phyloP scores from a whole-genome alignment of 2,888 invertebrate genomes.

The Cryptocephalus primarius region DNA sequence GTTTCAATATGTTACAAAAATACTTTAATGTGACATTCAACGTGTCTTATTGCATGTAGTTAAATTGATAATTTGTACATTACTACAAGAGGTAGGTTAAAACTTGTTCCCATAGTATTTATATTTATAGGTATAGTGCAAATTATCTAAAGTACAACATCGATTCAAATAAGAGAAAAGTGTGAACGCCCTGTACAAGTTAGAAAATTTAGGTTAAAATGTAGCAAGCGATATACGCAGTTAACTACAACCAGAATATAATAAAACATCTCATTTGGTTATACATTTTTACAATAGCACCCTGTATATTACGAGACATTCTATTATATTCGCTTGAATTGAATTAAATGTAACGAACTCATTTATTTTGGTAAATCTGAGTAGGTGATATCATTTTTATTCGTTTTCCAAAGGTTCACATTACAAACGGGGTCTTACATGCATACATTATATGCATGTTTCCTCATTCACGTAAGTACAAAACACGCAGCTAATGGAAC shows the following conservation, averaged over 20 bases:
- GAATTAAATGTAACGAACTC: conserved; percentile 3
- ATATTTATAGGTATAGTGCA: too few relatives aligned
- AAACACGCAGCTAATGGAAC: conserved; percentile 27
- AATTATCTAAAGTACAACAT: too few relatives aligned
- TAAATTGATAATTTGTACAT: too few relatives aligned
- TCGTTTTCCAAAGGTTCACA: conserved; percentile 18
- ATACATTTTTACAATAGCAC: conserved; percentile 15
- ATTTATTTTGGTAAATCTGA: conserved; percentile 8
- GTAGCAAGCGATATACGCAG: too few relatives aligned
- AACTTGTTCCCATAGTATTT: too few relatives aligned
- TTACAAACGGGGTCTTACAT: conserved; percentile 8
- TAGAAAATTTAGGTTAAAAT: too few relatives aligned
- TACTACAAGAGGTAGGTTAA: too few relatives aligned
- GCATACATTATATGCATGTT: conserved; percentile 26
- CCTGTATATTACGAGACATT: conserved; percentile 17
- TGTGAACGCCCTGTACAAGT: too few relatives aligned
- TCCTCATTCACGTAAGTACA: conserved; percentile 27
- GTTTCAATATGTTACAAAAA: too few relatives aligned
- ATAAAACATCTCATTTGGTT: conserved; percentile 16
- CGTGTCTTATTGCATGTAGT: too few relatives aligned
- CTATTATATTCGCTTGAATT: conserved; percentile 10
- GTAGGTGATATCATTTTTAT: conserved; percentile 3
- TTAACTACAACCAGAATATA: conserved; percentile 5
- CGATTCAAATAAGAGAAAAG: too few relatives aligned
- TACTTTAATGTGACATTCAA: too few relatives aligned